These are phyloP conservation scores for Drosophila littoralis DNA, from an alignment of 1,140 invertebrate genomes.

Conservation along the genomic window DNA sequence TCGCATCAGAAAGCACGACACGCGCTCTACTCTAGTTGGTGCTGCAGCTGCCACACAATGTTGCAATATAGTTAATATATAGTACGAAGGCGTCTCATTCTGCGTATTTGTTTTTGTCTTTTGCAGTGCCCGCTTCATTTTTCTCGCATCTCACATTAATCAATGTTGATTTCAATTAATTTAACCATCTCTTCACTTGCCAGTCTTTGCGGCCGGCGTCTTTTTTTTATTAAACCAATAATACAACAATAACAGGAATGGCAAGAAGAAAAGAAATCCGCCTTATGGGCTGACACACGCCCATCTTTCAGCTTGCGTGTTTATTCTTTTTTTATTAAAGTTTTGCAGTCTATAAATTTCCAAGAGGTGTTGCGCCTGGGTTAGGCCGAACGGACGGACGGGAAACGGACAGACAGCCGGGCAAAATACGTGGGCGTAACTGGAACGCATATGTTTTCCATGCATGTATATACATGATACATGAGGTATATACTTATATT, in stretches of 20 bases:
- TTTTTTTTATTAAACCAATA: conserved; percentile 71
- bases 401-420: not conserved
- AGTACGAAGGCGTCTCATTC: conserved; percentile 16
- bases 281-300: conserved; percentile 41
- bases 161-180: conserved; percentile 83
- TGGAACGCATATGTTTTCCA: conserved; percentile 53
- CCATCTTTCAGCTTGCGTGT: conserved; percentile 38
- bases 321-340: conserved; percentile 69
- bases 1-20: conserved; percentile 22
- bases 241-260: conserved; percentile 28
- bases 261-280: not conserved
- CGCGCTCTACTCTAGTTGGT: not conserved
- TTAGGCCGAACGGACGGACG: conserved; percentile 1
- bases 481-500: conserved; percentile 1
- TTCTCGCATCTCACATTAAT: conserved; percentile 78
- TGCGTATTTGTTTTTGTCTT: conserved; percentile 39
- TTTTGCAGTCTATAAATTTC: conserved; percentile 78
- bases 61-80: conserved; percentile 62
- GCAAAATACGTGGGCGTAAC: conserved; percentile 9
- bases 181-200: conserved; percentile 80
- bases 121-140: conserved; percentile 51
- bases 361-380: conserved; percentile 51
- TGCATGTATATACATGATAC: conserved; percentile 14
- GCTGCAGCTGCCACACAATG: conserved; percentile 18
- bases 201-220: conserved; percentile 53